These are phyloP conservation scores for Spodoptera litura DNA, from an alignment of 1,140 invertebrate genomes.

Conservation along the genomic window DNA sequence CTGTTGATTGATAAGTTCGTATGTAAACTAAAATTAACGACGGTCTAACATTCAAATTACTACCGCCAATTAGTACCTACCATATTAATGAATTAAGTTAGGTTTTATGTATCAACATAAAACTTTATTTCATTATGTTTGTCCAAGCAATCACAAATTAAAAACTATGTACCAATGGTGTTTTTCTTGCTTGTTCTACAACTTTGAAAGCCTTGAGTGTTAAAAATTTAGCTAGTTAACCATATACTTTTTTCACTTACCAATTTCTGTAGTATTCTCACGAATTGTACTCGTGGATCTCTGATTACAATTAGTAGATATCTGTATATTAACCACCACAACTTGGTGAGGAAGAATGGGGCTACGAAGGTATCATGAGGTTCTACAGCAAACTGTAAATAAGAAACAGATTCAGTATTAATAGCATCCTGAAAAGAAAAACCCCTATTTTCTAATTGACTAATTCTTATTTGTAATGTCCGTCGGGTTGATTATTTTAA, in stretches of 20 bases:
- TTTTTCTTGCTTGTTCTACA: not conserved
- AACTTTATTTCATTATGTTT: no score
- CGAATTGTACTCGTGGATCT: slow-evolving; percentile 90
- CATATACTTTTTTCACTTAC: slow-evolving; percentile 84
- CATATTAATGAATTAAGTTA: no score
- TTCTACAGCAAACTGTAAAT: not conserved
- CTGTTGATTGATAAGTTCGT: no score
- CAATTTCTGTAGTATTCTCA: slow-evolving; percentile 92
- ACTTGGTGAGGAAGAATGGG: slow-evolving; percentile 88
- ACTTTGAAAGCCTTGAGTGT: not conserved
- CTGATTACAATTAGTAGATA: slow-evolving; percentile 89
- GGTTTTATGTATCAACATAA: no score
- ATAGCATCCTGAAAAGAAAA: no score
- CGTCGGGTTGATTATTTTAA: no score
- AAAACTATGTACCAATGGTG: not conserved
- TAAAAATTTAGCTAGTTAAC: not conserved
- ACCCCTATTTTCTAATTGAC: no score
- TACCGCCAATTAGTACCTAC: no score
- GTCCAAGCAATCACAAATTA: not conserved
- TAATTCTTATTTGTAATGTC: no score
- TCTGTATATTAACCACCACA: slow-evolving; percentile 90
- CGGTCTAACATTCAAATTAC: no score
- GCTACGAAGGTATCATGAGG: slow-evolving; percentile 78
- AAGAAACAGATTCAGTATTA: no score
- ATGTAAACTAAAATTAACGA: no score